Evolutionary conservation across 2,113 vertebrate genomes (phyloP), one percentile per base, ranked within the genome.

Genomic region (Tragelaphus strepsiceros): DNA sequence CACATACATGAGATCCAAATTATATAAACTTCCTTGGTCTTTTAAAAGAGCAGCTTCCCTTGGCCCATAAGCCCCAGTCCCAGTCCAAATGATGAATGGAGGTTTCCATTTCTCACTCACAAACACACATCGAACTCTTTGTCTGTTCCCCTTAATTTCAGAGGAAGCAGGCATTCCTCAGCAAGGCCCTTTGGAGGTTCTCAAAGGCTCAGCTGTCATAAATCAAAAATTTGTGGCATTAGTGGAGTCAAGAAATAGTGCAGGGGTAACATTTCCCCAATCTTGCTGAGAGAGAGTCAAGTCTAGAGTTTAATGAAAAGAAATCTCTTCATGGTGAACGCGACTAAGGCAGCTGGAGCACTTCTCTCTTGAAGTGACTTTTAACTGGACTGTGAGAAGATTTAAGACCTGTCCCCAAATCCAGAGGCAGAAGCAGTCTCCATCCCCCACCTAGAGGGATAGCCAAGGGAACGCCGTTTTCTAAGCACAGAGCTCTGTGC

Each of bases 261-360:
- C 39, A 1, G 24, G 90, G 93, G 81, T 94, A 98, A 96, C 93
- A 93, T 98, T 98, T 98, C 98, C 96, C 86, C 92, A 88, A 98
- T 97, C 97, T 98, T 96, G 97, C 94, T 92, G 90, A 97, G 91
- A 97, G 90, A 96, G 92, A 97, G 98, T 98, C 94, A 98, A 98
- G 96, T 97, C 96, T 98, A 96, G 93, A 98, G 77, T 98, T 98
- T 98, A 98, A 98, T 98, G 96, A 98, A 98, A 98, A 95, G 30
- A 98, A 98, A 98, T 97, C 98, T 98, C 95, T 98, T 98, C 96
- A 0, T 24, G 74, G 93, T 92, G 95, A 98, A 98, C 97, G 94
- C 0, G 16, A 98, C 97, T 94, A 94, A 98, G 86, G 35, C 94
- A 96, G 96, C 90, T 95, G 35, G 83, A 98, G 90, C 88, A 94